phyloP scores from a whole-genome alignment of 2,888 invertebrate genomes.

The Cheilosia vulpina region DNA sequence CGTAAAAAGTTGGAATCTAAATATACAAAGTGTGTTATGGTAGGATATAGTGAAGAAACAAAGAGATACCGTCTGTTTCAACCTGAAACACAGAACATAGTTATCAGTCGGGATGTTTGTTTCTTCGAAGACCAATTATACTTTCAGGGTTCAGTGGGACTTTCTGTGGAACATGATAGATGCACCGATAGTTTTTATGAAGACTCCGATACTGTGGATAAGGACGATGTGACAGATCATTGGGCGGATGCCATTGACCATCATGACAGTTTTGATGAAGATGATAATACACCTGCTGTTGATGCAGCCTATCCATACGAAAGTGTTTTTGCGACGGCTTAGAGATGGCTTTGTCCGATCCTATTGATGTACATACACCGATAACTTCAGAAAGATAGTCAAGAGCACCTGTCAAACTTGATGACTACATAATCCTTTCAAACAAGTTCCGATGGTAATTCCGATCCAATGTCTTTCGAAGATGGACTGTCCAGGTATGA shows the following conservation, averaged over 20 bases:
- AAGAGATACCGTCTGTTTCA: constrained; percentile 10
- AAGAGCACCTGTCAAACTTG: no score
- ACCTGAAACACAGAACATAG: background rate
- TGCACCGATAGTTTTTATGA: no score
- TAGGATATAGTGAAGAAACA: constrained; percentile 3
- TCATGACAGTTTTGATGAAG: background rate
- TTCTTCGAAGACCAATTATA: background rate
- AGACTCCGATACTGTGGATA: no score
- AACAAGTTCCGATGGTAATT: background rate
- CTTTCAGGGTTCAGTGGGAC: no score
- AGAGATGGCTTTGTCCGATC: background rate
- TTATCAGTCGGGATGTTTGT: background rate
- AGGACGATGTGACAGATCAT: no score
- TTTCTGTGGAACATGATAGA: no score
- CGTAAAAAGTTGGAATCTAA: no score
- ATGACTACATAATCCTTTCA: no score
- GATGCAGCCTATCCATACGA: background rate
- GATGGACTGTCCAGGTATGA: background rate
- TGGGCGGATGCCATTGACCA: no score
- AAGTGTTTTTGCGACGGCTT: background rate
- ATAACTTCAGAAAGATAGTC: no score
- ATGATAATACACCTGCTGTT: background rate
- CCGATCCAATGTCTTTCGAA: background rate
- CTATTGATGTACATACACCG: background rate
- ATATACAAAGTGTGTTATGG: background rate